These are phyloP conservation scores for Cephus spinipes DNA, from an alignment of 2,888 invertebrate species.

Conservation along the genomic window DNA sequence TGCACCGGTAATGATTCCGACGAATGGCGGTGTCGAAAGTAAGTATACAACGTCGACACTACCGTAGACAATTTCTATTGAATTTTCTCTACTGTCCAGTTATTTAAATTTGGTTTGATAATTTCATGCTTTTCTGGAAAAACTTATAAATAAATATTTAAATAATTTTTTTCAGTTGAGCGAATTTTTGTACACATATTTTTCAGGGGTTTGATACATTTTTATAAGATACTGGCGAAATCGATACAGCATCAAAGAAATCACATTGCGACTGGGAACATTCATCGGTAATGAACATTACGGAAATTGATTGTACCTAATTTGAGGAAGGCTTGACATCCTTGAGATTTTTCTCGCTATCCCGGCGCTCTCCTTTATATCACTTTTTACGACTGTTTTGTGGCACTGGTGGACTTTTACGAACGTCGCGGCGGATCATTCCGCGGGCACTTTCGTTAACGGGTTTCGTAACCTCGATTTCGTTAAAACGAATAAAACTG, in stretches of 20 bases:
- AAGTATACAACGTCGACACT: constrained; percentile 26
- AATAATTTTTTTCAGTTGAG: too few species aligned
- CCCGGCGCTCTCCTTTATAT: neutral
- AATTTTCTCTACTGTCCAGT: neutral
- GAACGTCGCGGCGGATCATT: neutral
- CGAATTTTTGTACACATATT: too few species aligned
- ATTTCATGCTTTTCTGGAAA: too few species aligned
- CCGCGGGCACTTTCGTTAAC: neutral
- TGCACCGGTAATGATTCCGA: constrained; percentile 41
- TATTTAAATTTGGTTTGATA: too few species aligned
- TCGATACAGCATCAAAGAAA: too few species aligned
- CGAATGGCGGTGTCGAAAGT: constrained; percentile 36
- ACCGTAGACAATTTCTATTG: constrained; percentile 27
- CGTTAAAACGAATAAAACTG: neutral
- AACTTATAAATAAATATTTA: too few species aligned
- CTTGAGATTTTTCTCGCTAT: neutral
- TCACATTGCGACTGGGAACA: neutral
- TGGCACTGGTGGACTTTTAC: neutral
- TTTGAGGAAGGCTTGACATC: neutral
- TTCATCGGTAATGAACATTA: neutral
- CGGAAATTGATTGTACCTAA: neutral
- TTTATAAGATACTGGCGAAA: too few species aligned
- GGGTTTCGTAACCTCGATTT: neutral
- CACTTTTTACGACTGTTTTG: neutral
- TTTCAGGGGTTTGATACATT: too few species aligned